These are phyloP conservation scores for Ptychochromis oligacanthus DNA, from an alignment of 2,113 vertebrate genomes.

Conservation along the genomic window DNA sequence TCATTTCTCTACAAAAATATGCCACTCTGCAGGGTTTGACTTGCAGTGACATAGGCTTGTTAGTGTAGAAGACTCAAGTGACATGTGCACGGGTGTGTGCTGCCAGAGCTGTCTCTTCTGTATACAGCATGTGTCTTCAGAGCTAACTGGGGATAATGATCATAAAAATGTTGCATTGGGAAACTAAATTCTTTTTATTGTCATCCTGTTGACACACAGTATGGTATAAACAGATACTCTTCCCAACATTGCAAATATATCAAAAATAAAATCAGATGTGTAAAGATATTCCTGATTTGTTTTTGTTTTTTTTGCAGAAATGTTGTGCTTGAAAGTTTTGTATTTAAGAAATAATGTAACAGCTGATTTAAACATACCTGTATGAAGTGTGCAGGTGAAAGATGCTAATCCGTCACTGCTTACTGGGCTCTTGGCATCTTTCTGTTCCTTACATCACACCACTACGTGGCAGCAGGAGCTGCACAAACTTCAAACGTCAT, in stretches of 20 bases:
- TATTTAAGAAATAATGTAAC: background rate
- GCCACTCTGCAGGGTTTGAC: constrained; percentile 51
- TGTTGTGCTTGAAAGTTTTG: background rate
- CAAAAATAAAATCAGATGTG: background rate
- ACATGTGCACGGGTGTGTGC: background rate
- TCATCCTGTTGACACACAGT: background rate
- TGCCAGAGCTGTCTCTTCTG: constrained; percentile 5
- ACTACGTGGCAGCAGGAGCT: background rate
- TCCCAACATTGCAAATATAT: background rate
- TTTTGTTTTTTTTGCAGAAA: background rate
- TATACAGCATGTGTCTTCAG: constrained; percentile 33
- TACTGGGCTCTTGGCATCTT: background rate
- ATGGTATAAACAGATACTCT: constrained; percentile 1
- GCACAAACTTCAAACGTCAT: background rate
- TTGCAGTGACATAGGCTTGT: constrained; percentile 45
- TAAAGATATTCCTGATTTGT: background rate
- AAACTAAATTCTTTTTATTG: constrained; percentile 39
- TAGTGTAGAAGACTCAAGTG: constrained; percentile 33
- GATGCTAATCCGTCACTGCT: background rate
- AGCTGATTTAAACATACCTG: background rate
- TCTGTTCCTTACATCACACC: background rate
- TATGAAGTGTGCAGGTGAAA: background rate
- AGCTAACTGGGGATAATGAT: constrained; percentile 61
- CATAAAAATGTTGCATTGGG: constrained; percentile 35
- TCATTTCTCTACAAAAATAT: constrained; percentile 49